Evolutionary conservation across 2,113 vertebrate genomes (phyloP).

Genomic region (Heterocephalus glaber): DNA sequence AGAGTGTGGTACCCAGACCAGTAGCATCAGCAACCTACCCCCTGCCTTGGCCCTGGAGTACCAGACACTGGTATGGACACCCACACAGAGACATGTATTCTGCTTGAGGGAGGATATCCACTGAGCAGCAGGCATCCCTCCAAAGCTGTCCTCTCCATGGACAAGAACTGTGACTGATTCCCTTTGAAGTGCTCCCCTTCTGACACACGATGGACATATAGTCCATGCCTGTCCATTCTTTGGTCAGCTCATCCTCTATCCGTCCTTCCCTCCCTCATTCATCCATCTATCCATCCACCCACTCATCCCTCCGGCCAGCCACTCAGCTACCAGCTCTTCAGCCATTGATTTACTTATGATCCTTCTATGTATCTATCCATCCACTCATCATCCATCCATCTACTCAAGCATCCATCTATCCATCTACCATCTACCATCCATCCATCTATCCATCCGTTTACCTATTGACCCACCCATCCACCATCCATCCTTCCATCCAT

Average conservation of each 20-base stretch:
- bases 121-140: neutral
- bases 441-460: neutral
- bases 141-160: neutral
- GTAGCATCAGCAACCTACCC: too few relatives aligned
- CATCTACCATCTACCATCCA: neutral
- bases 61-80: neutral
- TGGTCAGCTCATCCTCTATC: too few relatives aligned
- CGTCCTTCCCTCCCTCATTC: neutral
- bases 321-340: neutral
- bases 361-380: neutral
- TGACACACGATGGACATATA: neutral
- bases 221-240: too few relatives aligned
- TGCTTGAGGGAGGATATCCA: neutral
- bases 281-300: neutral
- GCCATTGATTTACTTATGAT: neutral
- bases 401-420: neutral
- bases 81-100: fast-evolving
- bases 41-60: neutral
- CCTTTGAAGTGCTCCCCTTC: neutral
- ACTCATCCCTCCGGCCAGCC: neutral
- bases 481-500: neutral
- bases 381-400: neutral
- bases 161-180: neutral
- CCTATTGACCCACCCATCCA: neutral
- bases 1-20: neutral